Percentiles rank a stretch among this genome's conserved stretches.
Evolutionary conservation across 2,888 invertebrate genomes (phyloP).

Genomic region (Toxonevra muliebris): DNA sequence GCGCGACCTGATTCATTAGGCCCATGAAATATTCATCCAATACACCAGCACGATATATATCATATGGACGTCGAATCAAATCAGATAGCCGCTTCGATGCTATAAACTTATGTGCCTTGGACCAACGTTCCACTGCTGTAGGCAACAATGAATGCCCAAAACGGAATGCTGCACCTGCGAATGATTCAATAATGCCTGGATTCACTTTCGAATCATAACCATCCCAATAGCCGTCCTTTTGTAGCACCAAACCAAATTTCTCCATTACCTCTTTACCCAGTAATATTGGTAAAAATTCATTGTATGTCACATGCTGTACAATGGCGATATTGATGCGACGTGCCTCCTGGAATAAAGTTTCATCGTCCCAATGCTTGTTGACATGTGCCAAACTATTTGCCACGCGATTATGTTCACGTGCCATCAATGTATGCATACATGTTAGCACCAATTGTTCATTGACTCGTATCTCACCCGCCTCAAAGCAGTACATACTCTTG

Average conservation of each 20-base stretch:
- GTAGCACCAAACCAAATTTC: constrained; percentile 84
- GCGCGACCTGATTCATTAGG: constrained; percentile 91
- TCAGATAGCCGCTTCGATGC: constrained; percentile 90
- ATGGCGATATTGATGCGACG: constrained; percentile 85
- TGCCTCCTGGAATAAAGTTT: constrained; percentile 88
- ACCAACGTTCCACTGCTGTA: constrained; percentile 92
- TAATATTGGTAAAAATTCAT: constrained; percentile 88
- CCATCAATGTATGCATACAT: constrained; percentile 91
- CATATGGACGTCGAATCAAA: constrained; percentile 87
- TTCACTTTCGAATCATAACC: constrained; percentile 82
- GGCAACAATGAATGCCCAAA: constrained; percentile 91
- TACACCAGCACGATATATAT: constrained; percentile 89
- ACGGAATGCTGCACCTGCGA: constrained; percentile 91
- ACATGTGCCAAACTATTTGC: constrained; percentile 79
- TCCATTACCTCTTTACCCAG: constrained; percentile 92
- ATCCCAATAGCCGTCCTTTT: constrained; percentile 74
- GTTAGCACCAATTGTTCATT: constrained; percentile 90
- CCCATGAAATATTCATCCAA: constrained; percentile 93
- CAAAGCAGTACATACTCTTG: constrained; percentile 90
- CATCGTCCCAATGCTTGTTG: constrained; percentile 94
- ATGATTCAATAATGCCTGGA: constrained; percentile 87
- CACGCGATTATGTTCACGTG: constrained; percentile 88
- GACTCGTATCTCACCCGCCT: constrained; percentile 91
- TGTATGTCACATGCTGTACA: constrained; percentile 89
- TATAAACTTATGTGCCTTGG: constrained; percentile 93